Conservation (phyloP, 2,113 vertebrate genomes). For the Ranitomeya variabilis region DNA sequence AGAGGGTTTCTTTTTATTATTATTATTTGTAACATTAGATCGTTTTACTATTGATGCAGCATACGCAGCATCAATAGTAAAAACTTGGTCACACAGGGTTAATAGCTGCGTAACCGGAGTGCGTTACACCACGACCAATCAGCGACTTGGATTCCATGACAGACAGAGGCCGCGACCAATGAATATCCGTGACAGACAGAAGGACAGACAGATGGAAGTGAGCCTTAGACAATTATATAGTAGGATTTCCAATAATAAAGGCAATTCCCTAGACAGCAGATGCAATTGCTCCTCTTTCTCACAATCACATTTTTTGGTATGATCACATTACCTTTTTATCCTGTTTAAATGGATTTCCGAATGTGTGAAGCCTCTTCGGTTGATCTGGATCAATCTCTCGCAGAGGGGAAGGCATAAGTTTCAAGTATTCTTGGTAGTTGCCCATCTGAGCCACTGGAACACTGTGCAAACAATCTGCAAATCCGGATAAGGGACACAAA, state of each 20-base stretch:
- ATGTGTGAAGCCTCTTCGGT: slow-evolving; percentile 80
- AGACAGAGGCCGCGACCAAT: too few species aligned
- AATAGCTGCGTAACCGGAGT: too few species aligned
- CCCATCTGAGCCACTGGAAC: slow-evolving; percentile 83
- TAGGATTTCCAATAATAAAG: background rate
- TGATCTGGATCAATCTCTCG: slow-evolving; percentile 82
- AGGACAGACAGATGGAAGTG: too few species aligned
- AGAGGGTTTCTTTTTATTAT: too few species aligned
- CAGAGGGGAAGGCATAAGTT: slow-evolving; percentile 78
- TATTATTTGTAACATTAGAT: too few species aligned
- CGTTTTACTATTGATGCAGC: too few species aligned
- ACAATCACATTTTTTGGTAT: background rate
- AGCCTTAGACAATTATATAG: too few species aligned
- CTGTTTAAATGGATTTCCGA: slow-evolving; percentile 84
- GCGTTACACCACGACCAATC: too few species aligned
- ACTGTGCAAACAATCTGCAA: slow-evolving; percentile 79
- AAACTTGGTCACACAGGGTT: too few species aligned
- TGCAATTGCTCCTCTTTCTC: background rate
- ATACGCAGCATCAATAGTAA: too few species aligned
- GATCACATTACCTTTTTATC: slow-evolving; percentile 77
- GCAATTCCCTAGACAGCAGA: background rate
- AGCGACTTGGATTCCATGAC: too few species aligned
- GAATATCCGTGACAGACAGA: too few species aligned
- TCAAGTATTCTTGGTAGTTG: slow-evolving; percentile 83
- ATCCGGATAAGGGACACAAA: slow-evolving; percentile 1